Base-by-base conservation (phyloP, 2,797 vertebrate species). In the Tapera naevia region DNA sequence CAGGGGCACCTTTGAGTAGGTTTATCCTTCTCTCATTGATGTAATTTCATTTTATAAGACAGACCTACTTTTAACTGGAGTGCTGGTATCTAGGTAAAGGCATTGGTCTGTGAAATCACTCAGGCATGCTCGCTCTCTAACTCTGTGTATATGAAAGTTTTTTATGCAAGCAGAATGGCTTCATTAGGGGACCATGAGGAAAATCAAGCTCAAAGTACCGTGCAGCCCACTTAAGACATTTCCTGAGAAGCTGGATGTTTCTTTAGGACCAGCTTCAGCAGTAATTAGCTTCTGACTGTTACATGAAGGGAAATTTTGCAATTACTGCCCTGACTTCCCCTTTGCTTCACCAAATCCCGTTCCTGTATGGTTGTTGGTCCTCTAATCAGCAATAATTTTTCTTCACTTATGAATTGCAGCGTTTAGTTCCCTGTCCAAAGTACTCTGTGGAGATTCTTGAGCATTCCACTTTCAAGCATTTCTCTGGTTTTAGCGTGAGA, bases 121-220 rank as follows among this genome's bases (percentile, higher is more conserved):
- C 35, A 9, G 25, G 25, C 28, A 17, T 0, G 0, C 35, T 70
- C 0, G 0, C 7, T 80, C 33, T 86, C 41, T 81, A 46, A 27
- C 22, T 73, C 24, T 1, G 0, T 32, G 23, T 73, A 7, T 27
- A 10, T 62, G 25, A 75, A 58, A 91, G 66, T 11, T 53, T 82
- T 64, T 33, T n/a, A 0, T 35, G 33, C 23, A 53, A 30, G 41
- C 32, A 41, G 71, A 73, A n/a, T 57, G 28, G 18, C 48, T 85
- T 89, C 13, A 16, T 28, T 61, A 60, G 45, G 45, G 16, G 17
- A 50, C 17, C 45, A 32, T 4, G 45, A 61, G 45, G 72, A 62
- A 86, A 84, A 64, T 56, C 39, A 0, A 15, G 17, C 58, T 66
- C 4, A 2, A 74, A 78, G 78, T 78, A 51, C 19, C 39, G 27